These are phyloP conservation scores for Chironomus riparius DNA, from an alignment of 2,888 invertebrate species.

Conservation along the genomic window DNA sequence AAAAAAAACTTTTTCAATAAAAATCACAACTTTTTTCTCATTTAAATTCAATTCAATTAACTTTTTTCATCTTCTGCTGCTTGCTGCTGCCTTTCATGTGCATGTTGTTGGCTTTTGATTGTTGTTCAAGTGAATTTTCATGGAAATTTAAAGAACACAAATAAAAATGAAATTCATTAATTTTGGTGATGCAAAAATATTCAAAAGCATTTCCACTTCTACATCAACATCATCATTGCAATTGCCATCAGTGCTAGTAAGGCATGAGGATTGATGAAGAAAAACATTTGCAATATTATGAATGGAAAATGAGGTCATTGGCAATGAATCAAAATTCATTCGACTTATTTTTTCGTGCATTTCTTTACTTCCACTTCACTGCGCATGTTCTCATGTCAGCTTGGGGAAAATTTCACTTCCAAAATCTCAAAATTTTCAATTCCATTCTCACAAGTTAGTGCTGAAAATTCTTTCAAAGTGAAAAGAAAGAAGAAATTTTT, in stretches of 20 bases:
- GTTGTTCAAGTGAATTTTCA: neutral
- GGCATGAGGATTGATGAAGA: neutral
- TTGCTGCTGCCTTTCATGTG: neutral
- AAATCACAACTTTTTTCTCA: neutral
- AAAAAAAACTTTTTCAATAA: neutral
- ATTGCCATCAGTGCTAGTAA: too few relatives aligned
- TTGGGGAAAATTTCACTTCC: neutral
- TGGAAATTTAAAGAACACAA: neutral
- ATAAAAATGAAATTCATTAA: neutral
- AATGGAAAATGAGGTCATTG: conserved; percentile 12
- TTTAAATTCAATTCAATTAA: conserved; percentile 3
- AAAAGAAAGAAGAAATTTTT: neutral
- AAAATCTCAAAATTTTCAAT: neutral
- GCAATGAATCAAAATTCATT: conserved; percentile 2
- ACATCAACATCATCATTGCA: neutral
- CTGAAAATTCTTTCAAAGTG: neutral
- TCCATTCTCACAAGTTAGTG: neutral
- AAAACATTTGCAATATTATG: neutral
- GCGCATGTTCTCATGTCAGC: neutral
- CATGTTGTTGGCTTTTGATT: too few relatives aligned
- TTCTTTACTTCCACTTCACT: neutral
- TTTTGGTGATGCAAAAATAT: conserved; percentile 4
- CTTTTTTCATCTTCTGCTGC: neutral
- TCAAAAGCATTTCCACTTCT: neutral
- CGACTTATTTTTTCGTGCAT: neutral